Evolutionary conservation across 2,888 invertebrate genomes (phyloP), one percentile per base, ranked within the genome.

Genomic region (Amiota communis): DNA sequence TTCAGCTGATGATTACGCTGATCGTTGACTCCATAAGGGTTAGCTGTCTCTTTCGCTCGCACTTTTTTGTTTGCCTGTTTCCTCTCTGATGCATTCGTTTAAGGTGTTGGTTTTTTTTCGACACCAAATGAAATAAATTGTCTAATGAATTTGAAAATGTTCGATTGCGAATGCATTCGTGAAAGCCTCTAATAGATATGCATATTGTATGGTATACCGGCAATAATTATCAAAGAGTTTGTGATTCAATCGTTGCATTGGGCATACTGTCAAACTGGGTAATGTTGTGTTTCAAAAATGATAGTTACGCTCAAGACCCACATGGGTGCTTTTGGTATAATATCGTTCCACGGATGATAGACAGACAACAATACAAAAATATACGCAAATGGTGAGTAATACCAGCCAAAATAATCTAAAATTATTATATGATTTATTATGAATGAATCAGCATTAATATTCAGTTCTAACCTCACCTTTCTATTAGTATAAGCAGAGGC

Each of bases 221-320:
- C 86, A 87, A 78, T 85, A 89, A 2, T 67, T 70, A 20, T 81
- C 74, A 68, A 88, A 88, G 47, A 79, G 80, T 0, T 70, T 61
- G 1, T 56, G 53, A 75, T 83, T 85, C 10, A 90, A 70, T 48
- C 90, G 82, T 59, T 83, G 73, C 86, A 88, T 84, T 9, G 89
- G 90, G 51, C 90, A 90, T 73, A 89, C 79, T 6, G 90, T 90
- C 36, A 86, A 70, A 71, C 86, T 86, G 1, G 90, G 87, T 53
- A 89, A 74, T 0, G 88, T 84, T 13, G 87, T 88, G 73, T 88
- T 89, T 88, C 89, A 89, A 76, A 85, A 87, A 73, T 89, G 86
- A 17, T 84, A 87, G 75, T 90, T 88, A 13, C 87, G 85, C 73
- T 90, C 89, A 2, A 89, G 77, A 12, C 89, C 85, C 15, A 89